Conservation (phyloP, 2,888 invertebrate species). For the Caenorhabditis virilis region DNA sequence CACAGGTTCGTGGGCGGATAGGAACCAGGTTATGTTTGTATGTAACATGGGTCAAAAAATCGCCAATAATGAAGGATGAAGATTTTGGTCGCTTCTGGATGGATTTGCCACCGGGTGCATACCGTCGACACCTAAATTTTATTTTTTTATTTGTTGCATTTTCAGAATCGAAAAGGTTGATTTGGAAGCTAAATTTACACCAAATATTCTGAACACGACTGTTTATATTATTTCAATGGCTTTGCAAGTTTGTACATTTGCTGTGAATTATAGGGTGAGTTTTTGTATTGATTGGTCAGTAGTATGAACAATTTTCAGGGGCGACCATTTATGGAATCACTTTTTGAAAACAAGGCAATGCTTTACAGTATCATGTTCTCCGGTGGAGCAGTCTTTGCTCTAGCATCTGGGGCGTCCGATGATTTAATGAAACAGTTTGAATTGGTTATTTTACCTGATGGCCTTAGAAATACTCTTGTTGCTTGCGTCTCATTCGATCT, state of each 20-base stretch:
- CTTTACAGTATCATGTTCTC: constrained; percentile 87
- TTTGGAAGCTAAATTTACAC: constrained; percentile 76
- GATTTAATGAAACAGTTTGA: constrained; percentile 88
- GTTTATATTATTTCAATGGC: constrained; percentile 98
- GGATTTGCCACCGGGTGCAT: constrained; percentile 33
- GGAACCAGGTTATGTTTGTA: constrained; percentile 41
- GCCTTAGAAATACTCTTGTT: constrained; percentile 83
- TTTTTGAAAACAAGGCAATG: constrained; percentile 87
- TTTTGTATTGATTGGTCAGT: not conserved
- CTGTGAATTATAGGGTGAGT: constrained; percentile 93
- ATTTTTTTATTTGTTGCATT: not conserved
- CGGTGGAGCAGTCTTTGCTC: constrained; percentile 80
- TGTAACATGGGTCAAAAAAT: constrained; percentile 37
- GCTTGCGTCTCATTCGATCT: constrained; percentile 85
- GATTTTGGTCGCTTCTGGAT: constrained; percentile 38
- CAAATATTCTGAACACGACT: constrained; percentile 92
- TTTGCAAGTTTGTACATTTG: constrained; percentile 95
- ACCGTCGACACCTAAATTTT: constrained; percentile 33
- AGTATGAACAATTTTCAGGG: constrained; percentile 77
- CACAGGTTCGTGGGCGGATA: constrained; percentile 31
- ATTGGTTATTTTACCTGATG: constrained; percentile 88
- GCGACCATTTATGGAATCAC: constrained; percentile 96
- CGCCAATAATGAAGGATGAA: constrained; percentile 31
- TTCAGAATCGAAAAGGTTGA: constrained; percentile 61
- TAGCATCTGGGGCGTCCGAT: constrained; percentile 79